Evolutionary conservation across 2,888 invertebrate genomes (phyloP), one percentile per base, ranked within the genome.

Genomic region (Melanostoma scalare): DNA sequence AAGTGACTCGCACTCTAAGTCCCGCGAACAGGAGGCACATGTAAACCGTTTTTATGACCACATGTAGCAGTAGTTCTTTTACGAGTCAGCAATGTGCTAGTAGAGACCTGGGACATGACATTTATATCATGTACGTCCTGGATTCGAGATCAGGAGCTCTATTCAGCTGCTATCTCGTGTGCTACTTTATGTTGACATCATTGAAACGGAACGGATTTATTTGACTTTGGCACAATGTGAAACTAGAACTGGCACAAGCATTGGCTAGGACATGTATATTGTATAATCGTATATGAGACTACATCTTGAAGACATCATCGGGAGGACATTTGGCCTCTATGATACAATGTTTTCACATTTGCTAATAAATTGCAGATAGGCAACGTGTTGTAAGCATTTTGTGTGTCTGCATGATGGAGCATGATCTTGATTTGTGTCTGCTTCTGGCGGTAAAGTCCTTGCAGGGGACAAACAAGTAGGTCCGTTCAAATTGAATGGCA

Each of bases 111-210:
- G 36, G 60, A 42, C 52, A 58, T 30, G 52, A 58, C 38, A 58
- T 48, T 58, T 38, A 63, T 46, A 60, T 44, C 60, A 60, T 46
- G 61, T 60, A 30, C 30, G 36, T 60, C 67, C 68, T 56, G 71
- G 63, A 63, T 63, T 63, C 40, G 73, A 44, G 48, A 61, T 79
- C 55, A 63, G 68, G 46, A 67, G 73, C 58, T 65, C 52, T 58
- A 61, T 69, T 36, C 40, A 42, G 6, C 3, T 36, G 30, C 9
- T 46, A 44, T 60, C 67, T 40, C 9, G 68, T 68, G 46, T 69
- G 38, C 63, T 75, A 72, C 60, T 82, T 82, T 82, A 82, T 82
- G 82, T 78, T 82, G 82, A 82, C 82, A 82, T 73, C 78, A 82
- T 65, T 78, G 78, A 78, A 82, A 63, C 48, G 78, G 73, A 78